Percentiles rank a stretch among this genome's conserved stretches.
These are phyloP conservation scores for Papilio aristodemus DNA, from an alignment of 1,140 invertebrate species.

Conservation along the genomic window DNA sequence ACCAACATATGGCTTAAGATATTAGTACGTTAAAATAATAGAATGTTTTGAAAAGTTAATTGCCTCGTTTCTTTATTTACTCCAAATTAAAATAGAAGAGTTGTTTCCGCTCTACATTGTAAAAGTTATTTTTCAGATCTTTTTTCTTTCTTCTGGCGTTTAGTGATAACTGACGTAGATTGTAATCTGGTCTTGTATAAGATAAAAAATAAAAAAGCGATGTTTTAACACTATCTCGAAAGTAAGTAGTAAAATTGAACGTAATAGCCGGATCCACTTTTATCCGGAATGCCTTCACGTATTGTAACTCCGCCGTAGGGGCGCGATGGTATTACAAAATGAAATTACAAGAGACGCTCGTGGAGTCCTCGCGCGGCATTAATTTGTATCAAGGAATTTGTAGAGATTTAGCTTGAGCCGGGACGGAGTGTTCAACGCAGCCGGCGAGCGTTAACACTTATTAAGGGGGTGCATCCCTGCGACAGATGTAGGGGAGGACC, in stretches of 20 bases:
- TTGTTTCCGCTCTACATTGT: too few species aligned
- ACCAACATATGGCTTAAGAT: too few species aligned
- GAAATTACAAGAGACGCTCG: conserved; percentile 72
- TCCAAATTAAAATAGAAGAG: too few species aligned
- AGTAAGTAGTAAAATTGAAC: conserved; percentile 22
- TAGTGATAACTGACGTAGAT: too few species aligned
- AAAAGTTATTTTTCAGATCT: too few species aligned
- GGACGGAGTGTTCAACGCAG: conserved; percentile 73
- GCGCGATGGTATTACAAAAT: conserved; percentile 62
- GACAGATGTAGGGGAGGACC: conserved; percentile 79
- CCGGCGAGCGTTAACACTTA: conserved; percentile 79
- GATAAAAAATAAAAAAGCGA: not conserved
- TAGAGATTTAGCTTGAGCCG: conserved; percentile 76
- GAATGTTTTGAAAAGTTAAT: too few species aligned
- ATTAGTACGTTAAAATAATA: too few species aligned
- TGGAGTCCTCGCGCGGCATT: conserved; percentile 69
- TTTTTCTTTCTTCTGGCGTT: too few species aligned
- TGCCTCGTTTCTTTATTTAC: too few species aligned
- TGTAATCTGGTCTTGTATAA: not conserved
- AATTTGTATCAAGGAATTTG: conserved; percentile 80
- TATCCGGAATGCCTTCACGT: conserved; percentile 37
- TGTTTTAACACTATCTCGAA: conserved; percentile 16
- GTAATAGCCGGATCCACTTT: conserved; percentile 25
- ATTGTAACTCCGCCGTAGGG: conserved; percentile 47
- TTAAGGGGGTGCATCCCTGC: conserved; percentile 79